Evolutionary conservation across 53 echinoderm and acorn worm species (phyloP).

Genomic region (Paelopatides confundens): DNA sequence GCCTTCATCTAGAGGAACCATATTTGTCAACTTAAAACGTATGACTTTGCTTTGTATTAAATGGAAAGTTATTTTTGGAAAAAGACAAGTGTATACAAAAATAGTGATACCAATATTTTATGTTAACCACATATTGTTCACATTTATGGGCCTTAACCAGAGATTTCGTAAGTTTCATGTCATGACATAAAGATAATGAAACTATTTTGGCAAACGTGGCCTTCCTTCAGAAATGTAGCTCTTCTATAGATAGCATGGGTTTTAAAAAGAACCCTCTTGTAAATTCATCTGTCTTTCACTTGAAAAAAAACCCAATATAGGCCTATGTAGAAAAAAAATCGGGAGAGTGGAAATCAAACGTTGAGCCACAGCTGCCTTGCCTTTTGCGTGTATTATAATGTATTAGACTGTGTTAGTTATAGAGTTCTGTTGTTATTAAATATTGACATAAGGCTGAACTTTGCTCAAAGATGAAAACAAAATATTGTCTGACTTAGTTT

Average conservation of each 20-base stretch:
- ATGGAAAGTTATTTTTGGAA: not conserved
- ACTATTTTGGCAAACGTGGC: conserved; percentile 28
- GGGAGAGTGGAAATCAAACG: conserved; percentile 14
- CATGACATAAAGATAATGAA: not conserved
- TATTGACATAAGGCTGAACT: conserved; percentile 52
- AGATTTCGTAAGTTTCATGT: not conserved
- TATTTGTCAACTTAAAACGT: not conserved
- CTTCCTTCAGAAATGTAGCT: conserved; percentile 35
- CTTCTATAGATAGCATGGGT: conserved; percentile 9
- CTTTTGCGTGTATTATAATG: conserved; percentile 39
- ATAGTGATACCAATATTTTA: too few species aligned
- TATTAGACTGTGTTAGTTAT: too few species aligned
- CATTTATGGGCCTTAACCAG: not conserved
- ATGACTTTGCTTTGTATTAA: not conserved
- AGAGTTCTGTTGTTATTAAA: conserved; percentile 38
- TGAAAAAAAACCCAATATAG: conserved; percentile 22
- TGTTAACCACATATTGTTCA: not conserved
- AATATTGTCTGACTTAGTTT: conserved; percentile 24
- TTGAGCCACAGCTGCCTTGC: conserved; percentile 33
- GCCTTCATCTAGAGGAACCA: too few species aligned
- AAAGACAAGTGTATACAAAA: too few species aligned
- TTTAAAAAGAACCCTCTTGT: conserved; percentile 3
- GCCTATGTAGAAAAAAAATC: not conserved
- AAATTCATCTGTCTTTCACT: conserved; percentile 23
- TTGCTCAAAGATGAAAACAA: conserved; percentile 36